phyloP scores from a whole-genome alignment of 2,888 invertebrate genomes.

The Cataglyphis rosenhaueri region DNA sequence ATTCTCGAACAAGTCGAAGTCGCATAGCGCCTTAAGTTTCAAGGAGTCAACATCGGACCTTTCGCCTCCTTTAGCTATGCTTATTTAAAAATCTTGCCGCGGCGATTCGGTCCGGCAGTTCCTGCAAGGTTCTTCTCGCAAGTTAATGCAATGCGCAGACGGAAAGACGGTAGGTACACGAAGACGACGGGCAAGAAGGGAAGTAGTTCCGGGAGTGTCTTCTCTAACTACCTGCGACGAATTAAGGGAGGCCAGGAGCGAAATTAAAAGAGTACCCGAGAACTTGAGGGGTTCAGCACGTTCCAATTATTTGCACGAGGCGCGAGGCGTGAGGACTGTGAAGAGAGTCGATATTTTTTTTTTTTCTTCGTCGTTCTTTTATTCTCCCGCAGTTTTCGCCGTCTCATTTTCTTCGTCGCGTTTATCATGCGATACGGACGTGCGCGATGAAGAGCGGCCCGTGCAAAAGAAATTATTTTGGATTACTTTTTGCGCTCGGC shows the following conservation, averaged over 20 bases:
- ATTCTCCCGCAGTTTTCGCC: slow-evolving; percentile 56
- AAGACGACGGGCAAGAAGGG: slow-evolving; percentile 1
- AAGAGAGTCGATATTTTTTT: slow-evolving; percentile 60
- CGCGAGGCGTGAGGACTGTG: slow-evolving; percentile 62
- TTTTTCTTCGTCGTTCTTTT: slow-evolving; percentile 55
- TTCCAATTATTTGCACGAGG: slow-evolving; percentile 79
- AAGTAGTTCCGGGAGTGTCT: slow-evolving; percentile 66
- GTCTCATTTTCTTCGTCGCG: slow-evolving; percentile 61
- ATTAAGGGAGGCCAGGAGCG: slow-evolving; percentile 75
- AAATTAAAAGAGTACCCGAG: slow-evolving; percentile 77
- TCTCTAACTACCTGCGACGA: slow-evolving; percentile 76
- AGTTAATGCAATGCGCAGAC: slow-evolving; percentile 72
- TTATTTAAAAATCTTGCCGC: slow-evolving; percentile 49
- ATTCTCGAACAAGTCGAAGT: slow-evolving; percentile 43
- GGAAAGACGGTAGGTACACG: slow-evolving; percentile 46
- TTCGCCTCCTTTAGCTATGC: not conserved
- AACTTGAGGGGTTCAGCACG: slow-evolving; percentile 74
- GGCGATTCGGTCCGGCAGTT: slow-evolving; percentile 38
- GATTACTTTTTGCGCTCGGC: slow-evolving; percentile 74
- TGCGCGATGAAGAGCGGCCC: slow-evolving; percentile 31
- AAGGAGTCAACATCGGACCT: slow-evolving; percentile 35
- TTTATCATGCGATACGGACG: slow-evolving; percentile 62
- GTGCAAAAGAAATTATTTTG: slow-evolving; percentile 73
- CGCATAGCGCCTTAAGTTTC: slow-evolving; percentile 51
- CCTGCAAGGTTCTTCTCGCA: slow-evolving; percentile 58